Evolutionary conservation across 2,113 vertebrate species (phyloP), one percentile per base, ranked within the genome.

Genomic region (Syngnathus floridae): DNA sequence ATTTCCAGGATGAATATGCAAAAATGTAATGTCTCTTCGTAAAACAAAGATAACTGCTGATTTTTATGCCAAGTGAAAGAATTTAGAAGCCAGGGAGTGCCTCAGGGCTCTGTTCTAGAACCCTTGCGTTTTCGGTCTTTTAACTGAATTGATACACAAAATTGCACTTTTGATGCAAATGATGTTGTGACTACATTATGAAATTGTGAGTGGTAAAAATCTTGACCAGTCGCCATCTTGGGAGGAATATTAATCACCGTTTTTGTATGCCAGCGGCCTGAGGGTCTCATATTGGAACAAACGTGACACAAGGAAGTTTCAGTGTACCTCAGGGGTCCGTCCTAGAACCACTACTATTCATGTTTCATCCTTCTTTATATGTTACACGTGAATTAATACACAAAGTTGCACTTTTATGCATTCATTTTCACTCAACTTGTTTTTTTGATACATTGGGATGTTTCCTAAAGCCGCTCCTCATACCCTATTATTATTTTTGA

Each of bases 1-100:
- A 51, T 51, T 21, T 21, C 48, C 8, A 12, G 7, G 19, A 54
- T 13, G 51, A 54, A 54, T 54, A 5, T 54, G 22, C 51, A 54
- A 31, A 31, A 31, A 31, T 31, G 26, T 16, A 31, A 14, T 4
- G 5, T 13, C 52, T 13, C 11, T 26, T 31, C 22, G 35, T 9
- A 65, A 35, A 65, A 82, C 77, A 85, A 80, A 86, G 75, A 80
- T 83, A 82, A 83, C 79, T 71, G 66, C 73, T 68, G 76, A 85
- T 13, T 52, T 52, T 52, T 21, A 21, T 10, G 5, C n/a, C 7
- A 52, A 22, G 22, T 35, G 8, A n/a, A 51, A 10, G 8, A n/a
- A 51, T 51, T 51, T 51, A 51, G 3, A 51, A 51, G 48, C 8
- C 7, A 21, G n/a, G 48, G 19, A 10, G 19, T 31, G 52, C 26